A percentile compares a stretch with the other conserved stretches of the same genome.
These are phyloP conservation scores for Panagrolaimus sp. DNA, from an alignment of 1,140 invertebrate species.

Conservation along the genomic window DNA sequence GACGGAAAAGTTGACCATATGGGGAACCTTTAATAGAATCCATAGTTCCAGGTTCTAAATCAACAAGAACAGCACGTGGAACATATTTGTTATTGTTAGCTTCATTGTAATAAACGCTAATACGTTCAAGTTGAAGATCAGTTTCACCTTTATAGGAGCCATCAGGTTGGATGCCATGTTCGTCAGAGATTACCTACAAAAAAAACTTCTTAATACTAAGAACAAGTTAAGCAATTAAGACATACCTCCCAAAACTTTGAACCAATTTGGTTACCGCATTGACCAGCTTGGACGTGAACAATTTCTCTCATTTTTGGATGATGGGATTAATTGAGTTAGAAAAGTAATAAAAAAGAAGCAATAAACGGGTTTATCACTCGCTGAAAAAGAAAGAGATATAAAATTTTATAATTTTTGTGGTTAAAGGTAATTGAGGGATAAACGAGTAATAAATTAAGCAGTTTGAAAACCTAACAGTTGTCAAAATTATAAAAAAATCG, in stretches of 20 bases:
- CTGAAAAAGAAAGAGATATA: too few relatives aligned
- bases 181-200: conserved; percentile 59
- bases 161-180: conserved; percentile 64
- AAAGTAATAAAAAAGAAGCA: too few relatives aligned
- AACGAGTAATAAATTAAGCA: too few relatives aligned
- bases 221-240: too few relatives aligned
- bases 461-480: too few relatives aligned
- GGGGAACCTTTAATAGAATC: conserved; percentile 80
- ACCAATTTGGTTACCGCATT: conserved; percentile 89
- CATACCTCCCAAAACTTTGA: conserved; percentile 71
- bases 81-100: conserved; percentile 74
- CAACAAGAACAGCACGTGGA: conserved; percentile 79
- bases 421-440: too few relatives aligned
- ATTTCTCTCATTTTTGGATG: conserved; percentile 85
- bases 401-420: too few relatives aligned
- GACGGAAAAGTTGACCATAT: conserved; percentile 75
- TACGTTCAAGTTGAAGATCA: conserved; percentile 63
- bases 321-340: too few relatives aligned
- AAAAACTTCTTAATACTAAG: too few relatives aligned
- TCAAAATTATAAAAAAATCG: too few relatives aligned
- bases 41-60: conserved; percentile 84
- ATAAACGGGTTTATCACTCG: too few relatives aligned
- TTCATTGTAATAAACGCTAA: conserved; percentile 64
- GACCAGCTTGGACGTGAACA: conserved; percentile 82
- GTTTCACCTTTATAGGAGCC: conserved; percentile 63